A percentile compares a stretch with the other conserved stretches of the same genome.
phyloP scores from a whole-genome alignment of 2,113 vertebrate genomes.

The Crypturellus undulatus region DNA sequence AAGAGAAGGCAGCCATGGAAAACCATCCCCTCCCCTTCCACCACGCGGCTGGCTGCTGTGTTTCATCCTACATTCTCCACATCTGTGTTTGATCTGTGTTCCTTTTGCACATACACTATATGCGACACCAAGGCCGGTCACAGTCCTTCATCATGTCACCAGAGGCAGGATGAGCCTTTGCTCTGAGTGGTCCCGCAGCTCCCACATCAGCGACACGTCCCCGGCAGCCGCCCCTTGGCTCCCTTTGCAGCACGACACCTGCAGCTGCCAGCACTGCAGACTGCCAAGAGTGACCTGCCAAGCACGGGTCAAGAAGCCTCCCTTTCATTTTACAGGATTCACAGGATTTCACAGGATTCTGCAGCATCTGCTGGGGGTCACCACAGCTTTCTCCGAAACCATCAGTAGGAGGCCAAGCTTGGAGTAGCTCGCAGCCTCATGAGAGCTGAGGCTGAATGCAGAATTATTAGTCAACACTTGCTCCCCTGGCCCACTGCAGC shows the following conservation, averaged over 20 bases:
- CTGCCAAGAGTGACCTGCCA: not conserved
- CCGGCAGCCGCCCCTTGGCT: not conserved
- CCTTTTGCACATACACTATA: not conserved
- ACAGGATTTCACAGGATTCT: not conserved
- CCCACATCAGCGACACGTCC: not conserved
- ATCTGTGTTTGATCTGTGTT: not conserved
- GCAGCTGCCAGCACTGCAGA: not conserved
- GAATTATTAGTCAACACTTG: constrained; percentile 23
- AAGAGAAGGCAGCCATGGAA: not conserved
- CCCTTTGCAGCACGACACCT: not conserved
- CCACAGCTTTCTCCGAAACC: not conserved
- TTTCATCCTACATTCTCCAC: not conserved
- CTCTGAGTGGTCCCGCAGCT: not conserved
- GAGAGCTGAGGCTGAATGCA: constrained; percentile 16
- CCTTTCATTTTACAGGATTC: not conserved
- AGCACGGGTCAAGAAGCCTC: not conserved
- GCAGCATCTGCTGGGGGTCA: not conserved
- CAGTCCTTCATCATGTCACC: not conserved
- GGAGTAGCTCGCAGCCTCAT: not conserved
- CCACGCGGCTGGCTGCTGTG: not conserved
- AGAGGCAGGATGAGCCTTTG: not conserved
- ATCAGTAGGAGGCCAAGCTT: not conserved
- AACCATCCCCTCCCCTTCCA: not conserved
- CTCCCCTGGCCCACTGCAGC: not conserved
- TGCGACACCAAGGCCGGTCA: not conserved